Base-by-base conservation (phyloP, 1,140 invertebrate genomes). In the Calephelis nemesis region DNA sequence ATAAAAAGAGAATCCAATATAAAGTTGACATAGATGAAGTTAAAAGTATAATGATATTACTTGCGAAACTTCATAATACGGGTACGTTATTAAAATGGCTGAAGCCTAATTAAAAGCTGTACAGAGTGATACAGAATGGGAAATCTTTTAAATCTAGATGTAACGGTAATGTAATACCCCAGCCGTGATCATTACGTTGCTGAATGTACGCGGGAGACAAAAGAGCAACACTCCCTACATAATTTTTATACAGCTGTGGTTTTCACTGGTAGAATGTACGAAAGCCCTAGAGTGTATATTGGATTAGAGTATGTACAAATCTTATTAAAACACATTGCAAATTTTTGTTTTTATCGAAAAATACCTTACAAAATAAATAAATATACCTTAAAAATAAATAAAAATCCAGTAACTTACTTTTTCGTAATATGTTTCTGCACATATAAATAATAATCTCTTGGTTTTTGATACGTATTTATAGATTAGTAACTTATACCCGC, bases 241-340 rank as follows among this genome's bases (percentile, higher is more conserved):
- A 67, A 67, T 67, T 67, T 67, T 67, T 47, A 67, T 67, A 60
- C 50, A 67, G 50, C 65, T 47, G 54, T 40, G 65, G 54, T 67
- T 60, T 67, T 47, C 45, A 45, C 15, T 58, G 58, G 54, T 47
- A 58, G 58, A 67, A 52, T 67, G 15, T 47, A 50, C 65, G 65
- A 58, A 58, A 19, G 11, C n/a, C 65, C 54, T 58, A 30, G 52
- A 54, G 15, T 54, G 11, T 19, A 10, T 6, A 15, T 52, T 52
- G 4, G n/a, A 15, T 7, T 52, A 52, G 50, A 52, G 12, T 15
- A 6, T 7, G 12, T 45, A 45, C 30, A 2, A 1, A 30, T 30
- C 1, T 30, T 45, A 45, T 45, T 45, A 7, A 45, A 45, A 45
- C 6, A 45, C 4, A 9, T 42, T 42, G 8, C 42, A 42, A 42